Evolutionary conservation across 2,888 invertebrate genomes (phyloP).

Genomic region (Drosophila trichaetosa): DNA sequence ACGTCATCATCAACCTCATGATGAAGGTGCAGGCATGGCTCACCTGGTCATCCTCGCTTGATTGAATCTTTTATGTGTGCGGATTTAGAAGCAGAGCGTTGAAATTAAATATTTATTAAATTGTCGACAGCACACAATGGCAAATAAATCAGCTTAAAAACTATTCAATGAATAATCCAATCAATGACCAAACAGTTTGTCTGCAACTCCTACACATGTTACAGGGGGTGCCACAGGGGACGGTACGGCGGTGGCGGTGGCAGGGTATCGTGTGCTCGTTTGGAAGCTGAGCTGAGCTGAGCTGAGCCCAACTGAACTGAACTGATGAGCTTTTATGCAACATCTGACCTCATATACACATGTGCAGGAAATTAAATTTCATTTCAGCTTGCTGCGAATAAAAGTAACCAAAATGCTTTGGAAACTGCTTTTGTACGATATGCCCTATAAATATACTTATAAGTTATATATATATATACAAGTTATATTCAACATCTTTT

Average conservation of each 20-base stretch:
- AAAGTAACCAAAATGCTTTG: neutral
- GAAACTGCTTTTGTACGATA: neutral
- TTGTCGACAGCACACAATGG: conserved; percentile 70
- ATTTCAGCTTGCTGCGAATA: conserved; percentile 19
- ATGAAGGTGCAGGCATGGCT: conserved; percentile 31
- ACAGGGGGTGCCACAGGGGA: neutral
- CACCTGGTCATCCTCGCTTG: conserved; percentile 40
- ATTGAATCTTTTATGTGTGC: conserved; percentile 80
- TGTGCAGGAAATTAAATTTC: conserved; percentile 62
- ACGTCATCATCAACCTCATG: conserved; percentile 40
- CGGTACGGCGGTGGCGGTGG: neutral
- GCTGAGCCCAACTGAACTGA: conserved; percentile 7
- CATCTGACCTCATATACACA: conserved; percentile 41
- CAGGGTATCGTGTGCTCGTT: conserved; percentile 3
- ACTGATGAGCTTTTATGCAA: conserved; percentile 47
- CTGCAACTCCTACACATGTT: conserved; percentile 12
- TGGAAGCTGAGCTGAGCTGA: conserved; percentile 28
- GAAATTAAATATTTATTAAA: conserved; percentile 82
- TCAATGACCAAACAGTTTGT: conserved; percentile 67
- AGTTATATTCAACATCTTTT: neutral
- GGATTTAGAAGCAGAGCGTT: conserved; percentile 66
- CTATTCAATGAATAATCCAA: conserved; percentile 83
- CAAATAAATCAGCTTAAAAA: conserved; percentile 81
- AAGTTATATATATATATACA: no score
- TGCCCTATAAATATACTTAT: conserved; percentile 2